phyloP scores from a whole-genome alignment of 2,888 invertebrate species.

The Oscheius sp. region DNA sequence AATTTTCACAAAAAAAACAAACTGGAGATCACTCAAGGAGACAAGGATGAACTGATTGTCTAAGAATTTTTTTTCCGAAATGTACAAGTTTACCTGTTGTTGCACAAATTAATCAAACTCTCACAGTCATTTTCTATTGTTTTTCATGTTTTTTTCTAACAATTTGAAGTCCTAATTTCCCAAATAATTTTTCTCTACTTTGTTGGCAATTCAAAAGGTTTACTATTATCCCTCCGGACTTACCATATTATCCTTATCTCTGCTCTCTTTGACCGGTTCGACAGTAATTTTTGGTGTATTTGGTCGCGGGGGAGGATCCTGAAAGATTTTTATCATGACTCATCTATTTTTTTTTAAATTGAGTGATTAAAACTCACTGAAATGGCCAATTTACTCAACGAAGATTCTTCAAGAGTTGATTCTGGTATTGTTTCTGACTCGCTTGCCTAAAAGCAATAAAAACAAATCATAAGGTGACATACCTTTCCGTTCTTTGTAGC shows the following conservation, averaged over 20 bases:
- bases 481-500: slow-evolving; percentile 49
- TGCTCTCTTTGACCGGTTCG: slow-evolving; percentile 1
- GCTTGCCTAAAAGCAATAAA: neutral
- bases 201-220: neutral
- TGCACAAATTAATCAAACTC: too few species aligned
- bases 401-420: neutral
- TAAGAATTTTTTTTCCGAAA: too few species aligned
- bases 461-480: slow-evolving; percentile 1
- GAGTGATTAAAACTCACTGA: slow-evolving; percentile 8
- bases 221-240: neutral
- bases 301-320: slow-evolving; percentile 20
- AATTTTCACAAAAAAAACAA: too few species aligned
- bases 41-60: too few species aligned
- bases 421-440: neutral
- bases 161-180: too few species aligned
- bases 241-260: slow-evolving; percentile 14
- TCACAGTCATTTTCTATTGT: too few species aligned
- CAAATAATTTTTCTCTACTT: neutral
- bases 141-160: too few species aligned
- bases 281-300: slow-evolving; percentile 19
- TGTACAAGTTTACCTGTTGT: too few species aligned
- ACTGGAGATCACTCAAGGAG: too few species aligned
- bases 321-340: neutral
- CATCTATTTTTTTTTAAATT: neutral
- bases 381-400: slow-evolving; percentile 13